Percentiles rank a stretch among this genome's conserved stretches.
Conservation (phyloP, 2,113 vertebrate genomes). For the Chlamydotis undulata region DNA sequence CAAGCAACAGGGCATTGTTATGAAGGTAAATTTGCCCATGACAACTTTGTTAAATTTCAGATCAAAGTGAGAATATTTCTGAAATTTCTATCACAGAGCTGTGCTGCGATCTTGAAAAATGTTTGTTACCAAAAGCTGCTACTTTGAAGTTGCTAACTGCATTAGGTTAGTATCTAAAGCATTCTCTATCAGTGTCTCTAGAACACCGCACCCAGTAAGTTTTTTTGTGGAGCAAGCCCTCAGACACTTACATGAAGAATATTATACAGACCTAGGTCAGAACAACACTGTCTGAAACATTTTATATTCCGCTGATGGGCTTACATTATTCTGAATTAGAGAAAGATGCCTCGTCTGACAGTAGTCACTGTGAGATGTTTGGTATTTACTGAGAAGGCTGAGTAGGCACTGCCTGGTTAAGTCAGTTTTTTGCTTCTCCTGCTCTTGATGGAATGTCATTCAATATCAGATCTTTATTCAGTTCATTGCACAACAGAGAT, state of each 20-base stretch:
- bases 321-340: not conserved
- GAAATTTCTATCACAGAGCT: not conserved
- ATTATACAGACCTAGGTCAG: not conserved
- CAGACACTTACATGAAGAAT: not conserved
- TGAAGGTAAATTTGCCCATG: not conserved
- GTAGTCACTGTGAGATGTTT: not conserved
- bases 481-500: conserved; percentile 49
- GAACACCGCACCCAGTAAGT: not conserved
- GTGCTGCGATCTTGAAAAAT: not conserved
- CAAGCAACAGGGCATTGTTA: not conserved
- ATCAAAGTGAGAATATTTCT: not conserved
- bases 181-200: not conserved
- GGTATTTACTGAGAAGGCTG: not conserved
- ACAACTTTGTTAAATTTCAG: not conserved
- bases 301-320: not conserved
- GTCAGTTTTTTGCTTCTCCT: not conserved
- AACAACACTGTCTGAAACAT: not conserved
- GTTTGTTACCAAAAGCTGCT: not conserved
- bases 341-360: not conserved
- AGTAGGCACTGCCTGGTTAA: not conserved
- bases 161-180: not conserved
- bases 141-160: not conserved
- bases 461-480: conserved; percentile 14
- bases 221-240: not conserved
- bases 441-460: conserved; percentile 36